Conservation (phyloP, 30 jellyfish, hydroid and myxozoan species). For the Morbakka virulenta region DNA sequence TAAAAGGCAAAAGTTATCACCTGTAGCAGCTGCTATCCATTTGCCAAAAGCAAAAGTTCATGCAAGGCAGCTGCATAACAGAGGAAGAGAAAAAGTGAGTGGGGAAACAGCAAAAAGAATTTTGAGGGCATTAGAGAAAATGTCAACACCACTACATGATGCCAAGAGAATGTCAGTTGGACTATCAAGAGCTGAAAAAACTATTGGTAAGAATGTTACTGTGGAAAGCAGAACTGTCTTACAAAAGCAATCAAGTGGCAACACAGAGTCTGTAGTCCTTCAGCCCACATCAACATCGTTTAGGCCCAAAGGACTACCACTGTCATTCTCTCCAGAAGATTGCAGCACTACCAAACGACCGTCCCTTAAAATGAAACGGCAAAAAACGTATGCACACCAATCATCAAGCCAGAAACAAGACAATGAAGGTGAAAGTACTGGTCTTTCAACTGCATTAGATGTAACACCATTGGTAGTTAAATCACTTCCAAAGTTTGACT, state of each 20-base stretch:
- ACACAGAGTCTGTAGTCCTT: neutral
- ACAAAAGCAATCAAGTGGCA: neutral
- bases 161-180: constrained; percentile 44
- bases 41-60: constrained; percentile 59
- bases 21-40: constrained; percentile 74
- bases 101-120: constrained; percentile 94
- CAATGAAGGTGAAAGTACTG: constrained; percentile 27
- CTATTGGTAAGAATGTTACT: neutral
- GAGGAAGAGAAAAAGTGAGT: constrained; percentile 69
- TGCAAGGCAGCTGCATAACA: constrained; percentile 59
- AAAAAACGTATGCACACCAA: constrained; percentile 46
- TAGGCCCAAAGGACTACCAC: constrained; percentile 58
- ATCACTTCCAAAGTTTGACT: constrained; percentile 63
- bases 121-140: constrained; percentile 65
- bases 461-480: constrained; percentile 50
- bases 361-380: constrained; percentile 61
- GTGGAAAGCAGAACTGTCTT: neutral
- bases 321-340: constrained; percentile 49
- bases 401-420: constrained; percentile 6
- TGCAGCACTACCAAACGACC: constrained; percentile 24
- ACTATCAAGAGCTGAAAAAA: neutral
- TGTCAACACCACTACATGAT: constrained; percentile 93
- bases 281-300: constrained; percentile 39
- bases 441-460: constrained; percentile 41
- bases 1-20: constrained; percentile 79